A percentile compares a stretch with the other conserved stretches of the same genome.
Evolutionary conservation across 2,888 invertebrate genomes (phyloP).

Genomic region (Sceliomorpha sp.): DNA sequence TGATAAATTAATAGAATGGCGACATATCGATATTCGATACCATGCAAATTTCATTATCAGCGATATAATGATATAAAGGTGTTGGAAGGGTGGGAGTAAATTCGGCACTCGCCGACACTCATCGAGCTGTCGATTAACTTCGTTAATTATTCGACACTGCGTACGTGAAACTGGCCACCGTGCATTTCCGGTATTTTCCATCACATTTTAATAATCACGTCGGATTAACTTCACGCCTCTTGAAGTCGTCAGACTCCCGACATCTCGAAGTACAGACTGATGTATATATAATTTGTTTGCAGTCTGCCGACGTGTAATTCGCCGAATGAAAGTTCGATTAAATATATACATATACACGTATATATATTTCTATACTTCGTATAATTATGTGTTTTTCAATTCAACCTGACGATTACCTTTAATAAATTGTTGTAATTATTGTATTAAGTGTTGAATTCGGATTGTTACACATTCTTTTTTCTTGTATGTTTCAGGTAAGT

Average conservation of each 20-base stretch:
- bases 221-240: constrained; percentile 23
- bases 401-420: background rate
- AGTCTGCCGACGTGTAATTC: background rate
- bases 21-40: constrained; percentile 73
- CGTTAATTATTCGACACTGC: constrained; percentile 74
- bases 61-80: constrained; percentile 73
- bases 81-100: constrained; percentile 53
- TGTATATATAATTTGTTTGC: constrained; percentile 21
- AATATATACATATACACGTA: too few relatives aligned
- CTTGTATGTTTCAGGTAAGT: constrained; percentile 74
- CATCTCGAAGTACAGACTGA: constrained; percentile 15
- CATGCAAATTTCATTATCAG: constrained; percentile 75
- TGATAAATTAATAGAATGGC: constrained; percentile 67
- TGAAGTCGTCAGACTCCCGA: constrained; percentile 32
- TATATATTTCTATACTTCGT: background rate
- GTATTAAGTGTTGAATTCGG: too few relatives aligned
- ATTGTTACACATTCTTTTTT: too few relatives aligned
- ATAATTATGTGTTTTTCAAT: too few relatives aligned
- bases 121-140: constrained; percentile 75
- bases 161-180: constrained; percentile 49
- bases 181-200: constrained; percentile 57
- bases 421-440: constrained; percentile 18
- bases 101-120: constrained; percentile 67
- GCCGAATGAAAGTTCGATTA: background rate
- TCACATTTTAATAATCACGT: constrained; percentile 66